Percentiles rank a stretch among this genome's conserved stretches.
Conservation (phyloP, 2,113 vertebrate genomes). For the Cyanocitta stelleri region DNA sequence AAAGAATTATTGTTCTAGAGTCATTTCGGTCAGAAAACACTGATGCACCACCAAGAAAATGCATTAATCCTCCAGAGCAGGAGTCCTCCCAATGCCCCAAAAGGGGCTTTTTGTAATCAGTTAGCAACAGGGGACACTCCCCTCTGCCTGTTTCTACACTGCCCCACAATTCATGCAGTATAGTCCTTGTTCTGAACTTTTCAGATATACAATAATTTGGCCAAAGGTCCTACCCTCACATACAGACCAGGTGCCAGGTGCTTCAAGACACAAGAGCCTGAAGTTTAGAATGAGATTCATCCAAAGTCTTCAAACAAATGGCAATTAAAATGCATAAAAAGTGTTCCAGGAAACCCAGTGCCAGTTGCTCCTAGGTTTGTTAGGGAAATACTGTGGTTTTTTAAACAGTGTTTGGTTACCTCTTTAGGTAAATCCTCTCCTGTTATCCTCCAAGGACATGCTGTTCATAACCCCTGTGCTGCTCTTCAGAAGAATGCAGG, state of each 20-base stretch:
- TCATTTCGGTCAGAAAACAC: neutral
- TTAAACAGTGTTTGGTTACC: neutral
- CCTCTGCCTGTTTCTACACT: neutral
- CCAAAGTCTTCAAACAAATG: neutral
- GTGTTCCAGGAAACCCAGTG: neutral
- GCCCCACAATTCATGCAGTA: neutral
- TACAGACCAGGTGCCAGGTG: neutral
- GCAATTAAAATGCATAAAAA: neutral
- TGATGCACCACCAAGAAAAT: neutral
- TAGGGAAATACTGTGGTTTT: neutral
- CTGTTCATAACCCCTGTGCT: neutral
- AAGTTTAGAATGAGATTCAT: neutral
- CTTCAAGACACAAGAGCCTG: neutral
- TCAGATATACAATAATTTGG: neutral
- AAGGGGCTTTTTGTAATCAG: neutral
- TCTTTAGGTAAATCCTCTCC: neutral
- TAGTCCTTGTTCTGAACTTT: neutral
- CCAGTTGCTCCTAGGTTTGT: neutral
- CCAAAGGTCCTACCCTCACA: neutral
- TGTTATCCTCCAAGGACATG: neutral
- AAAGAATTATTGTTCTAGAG: neutral
- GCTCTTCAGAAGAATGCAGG: neutral
- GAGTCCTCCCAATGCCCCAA: neutral
- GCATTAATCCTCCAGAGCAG: neutral
- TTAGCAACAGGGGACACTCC: neutral